Conservation (phyloP, 2,888 invertebrate species). For the Phortica okadai region DNA sequence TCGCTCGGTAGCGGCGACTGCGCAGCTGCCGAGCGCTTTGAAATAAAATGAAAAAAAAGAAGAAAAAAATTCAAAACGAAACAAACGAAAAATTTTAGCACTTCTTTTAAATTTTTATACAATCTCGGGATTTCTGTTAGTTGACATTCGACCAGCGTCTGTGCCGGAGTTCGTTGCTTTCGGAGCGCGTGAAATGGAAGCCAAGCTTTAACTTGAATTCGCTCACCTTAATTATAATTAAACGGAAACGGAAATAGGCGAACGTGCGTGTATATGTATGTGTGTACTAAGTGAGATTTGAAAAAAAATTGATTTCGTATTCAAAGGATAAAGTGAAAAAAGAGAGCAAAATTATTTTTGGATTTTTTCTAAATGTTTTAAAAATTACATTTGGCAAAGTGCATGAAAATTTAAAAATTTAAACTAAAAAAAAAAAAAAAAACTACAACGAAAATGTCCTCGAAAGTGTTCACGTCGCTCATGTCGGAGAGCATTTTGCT, state of each 20-base stretch:
- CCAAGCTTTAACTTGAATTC: background rate
- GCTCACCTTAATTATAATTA: background rate
- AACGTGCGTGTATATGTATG: constrained; percentile 12
- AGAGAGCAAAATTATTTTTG: background rate
- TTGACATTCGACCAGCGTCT: constrained; percentile 67
- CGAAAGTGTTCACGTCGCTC: constrained; percentile 67
- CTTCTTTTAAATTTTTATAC: constrained; percentile 76
- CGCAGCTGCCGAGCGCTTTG: constrained; percentile 20
- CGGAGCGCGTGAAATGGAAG: background rate
- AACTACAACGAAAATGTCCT: constrained; percentile 60
- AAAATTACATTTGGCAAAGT: background rate
- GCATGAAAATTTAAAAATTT: constrained; percentile 2
- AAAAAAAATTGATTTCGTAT: background rate
- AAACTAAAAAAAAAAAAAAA: background rate
- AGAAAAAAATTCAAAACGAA: constrained; percentile 47
- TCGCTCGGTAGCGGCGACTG: background rate
- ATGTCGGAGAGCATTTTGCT: constrained; percentile 73
- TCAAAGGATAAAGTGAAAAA: no score
- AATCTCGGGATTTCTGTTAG: constrained; percentile 73
- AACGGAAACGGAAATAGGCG: background rate
- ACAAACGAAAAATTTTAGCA: constrained; percentile 67
- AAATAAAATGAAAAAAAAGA: background rate
- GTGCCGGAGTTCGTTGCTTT: constrained; percentile 59
- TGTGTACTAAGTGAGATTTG: background rate
- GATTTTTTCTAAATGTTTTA: background rate